Conservation (phyloP, 1,140 invertebrate species). For the Pectinophora gossypiella region DNA sequence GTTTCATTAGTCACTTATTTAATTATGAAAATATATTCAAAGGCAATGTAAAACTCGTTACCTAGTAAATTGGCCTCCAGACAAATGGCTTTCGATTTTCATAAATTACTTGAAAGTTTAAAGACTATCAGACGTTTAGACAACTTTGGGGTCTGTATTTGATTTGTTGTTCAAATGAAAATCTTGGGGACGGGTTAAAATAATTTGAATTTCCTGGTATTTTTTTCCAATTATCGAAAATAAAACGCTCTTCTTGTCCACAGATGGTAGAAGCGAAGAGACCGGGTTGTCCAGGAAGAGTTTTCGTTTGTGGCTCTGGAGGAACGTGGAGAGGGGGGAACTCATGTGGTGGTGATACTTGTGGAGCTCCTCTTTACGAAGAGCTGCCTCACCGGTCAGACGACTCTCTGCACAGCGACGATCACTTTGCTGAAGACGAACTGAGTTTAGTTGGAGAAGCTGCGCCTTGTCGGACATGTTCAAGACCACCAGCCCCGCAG, state of each 20-base stretch:
- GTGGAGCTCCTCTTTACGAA: slow-evolving; percentile 68
- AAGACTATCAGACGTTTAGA: background rate
- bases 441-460: slow-evolving; percentile 70
- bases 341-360: slow-evolving; percentile 52
- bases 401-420: slow-evolving; percentile 68
- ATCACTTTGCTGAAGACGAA: slow-evolving; percentile 72
- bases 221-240: background rate
- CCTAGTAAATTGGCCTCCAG: no score
- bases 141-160: background rate
- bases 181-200: background rate
- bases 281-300: slow-evolving; percentile 56
- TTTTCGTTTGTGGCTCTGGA: slow-evolving; percentile 60
- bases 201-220: background rate
- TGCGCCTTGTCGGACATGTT: slow-evolving; percentile 59
- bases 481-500: slow-evolving; percentile 47
- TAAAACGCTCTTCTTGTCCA: slow-evolving; percentile 15
- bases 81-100: no score
- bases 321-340: slow-evolving; percentile 58
- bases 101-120: background rate
- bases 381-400: slow-evolving; percentile 66
- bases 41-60: no score
- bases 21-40: no score
- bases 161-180: background rate
- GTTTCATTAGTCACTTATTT: no score
- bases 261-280: slow-evolving; percentile 70